A percentile compares a stretch with the other conserved stretches of the same genome.
phyloP scores from a whole-genome alignment of 2,888 invertebrate species.

The Deroplatys truncata region DNA sequence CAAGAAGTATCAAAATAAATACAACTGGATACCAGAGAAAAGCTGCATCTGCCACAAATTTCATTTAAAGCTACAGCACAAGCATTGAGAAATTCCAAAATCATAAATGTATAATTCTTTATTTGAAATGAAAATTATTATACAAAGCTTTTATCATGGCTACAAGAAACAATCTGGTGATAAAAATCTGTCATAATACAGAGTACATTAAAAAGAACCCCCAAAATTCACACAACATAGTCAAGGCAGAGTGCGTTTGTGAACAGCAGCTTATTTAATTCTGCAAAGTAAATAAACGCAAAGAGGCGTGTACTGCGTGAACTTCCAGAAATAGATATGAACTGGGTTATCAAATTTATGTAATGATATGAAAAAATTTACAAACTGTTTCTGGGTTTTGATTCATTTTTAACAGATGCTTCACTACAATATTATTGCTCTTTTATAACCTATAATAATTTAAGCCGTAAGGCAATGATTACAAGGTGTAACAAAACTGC shows the following conservation, averaged over 20 bases:
- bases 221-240: neutral
- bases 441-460: neutral
- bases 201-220: neutral
- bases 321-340: neutral
- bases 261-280: neutral
- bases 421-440: neutral
- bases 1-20: no score
- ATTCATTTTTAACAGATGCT: neutral
- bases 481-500: no score
- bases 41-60: no score
- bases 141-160: neutral
- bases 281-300: neutral
- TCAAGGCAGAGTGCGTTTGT: neutral
- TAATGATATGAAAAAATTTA: neutral
- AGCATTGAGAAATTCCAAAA: neutral
- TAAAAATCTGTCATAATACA: neutral
- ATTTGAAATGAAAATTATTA: neutral
- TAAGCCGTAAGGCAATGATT: neutral
- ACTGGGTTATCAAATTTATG: neutral
- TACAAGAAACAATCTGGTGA: neutral
- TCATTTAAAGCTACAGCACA: no score
- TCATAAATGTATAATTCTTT: neutral
- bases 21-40: no score
- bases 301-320: neutral
- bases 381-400: neutral